Evolutionary conservation across 2,113 vertebrate genomes (phyloP), one percentile per base, ranked within the genome.

Genomic region (Vimba vimba): DNA sequence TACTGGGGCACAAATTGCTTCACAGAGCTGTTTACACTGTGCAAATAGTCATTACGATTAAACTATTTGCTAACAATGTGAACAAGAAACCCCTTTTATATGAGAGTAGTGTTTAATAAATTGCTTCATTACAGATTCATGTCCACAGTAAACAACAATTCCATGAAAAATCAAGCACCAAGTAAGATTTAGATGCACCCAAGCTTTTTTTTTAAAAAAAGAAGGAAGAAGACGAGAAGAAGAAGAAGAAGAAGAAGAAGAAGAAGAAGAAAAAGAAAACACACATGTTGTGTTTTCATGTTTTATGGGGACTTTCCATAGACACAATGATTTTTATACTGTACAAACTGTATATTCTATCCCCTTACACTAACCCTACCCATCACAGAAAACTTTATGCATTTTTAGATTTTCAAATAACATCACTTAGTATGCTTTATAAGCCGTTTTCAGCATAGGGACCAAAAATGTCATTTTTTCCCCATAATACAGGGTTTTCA

Each of bases 11-110:
- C 23, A 78, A 78, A 78, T 57, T 57, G 75, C 27, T 6, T 27
- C 19, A 36, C 50, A 55, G 17, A 27, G 73, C 12, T 27, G 75
- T 57, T 78, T 57, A 36, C 75, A 78, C 47, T 5, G 73, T 50
- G 43, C 43, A 75, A 75, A 75, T 75, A 50, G 73, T 27, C 73
- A 75, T 75, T 75, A 75, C n/a, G 17, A 36, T 78, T 78, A 78
- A 78, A 78, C 75, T 23, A 78, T 78, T 57, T 78, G 50, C 75
- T 78, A 78, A 36, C 75, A 78, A 57, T 57, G 55, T 3, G 9
- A 78, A 78, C 17, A 78, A 78, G 25, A 78, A 78, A 33, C 36
- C 8, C 45, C 50, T 36, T 57, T 52, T 57, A 57, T 52, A 57
- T 43, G 47, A 5, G 27, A 57, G 75, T 11, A 55, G 30, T 78